phyloP scores from a whole-genome alignment of 2,797 vertebrate species.

The Gymnocypris eckloni region DNA sequence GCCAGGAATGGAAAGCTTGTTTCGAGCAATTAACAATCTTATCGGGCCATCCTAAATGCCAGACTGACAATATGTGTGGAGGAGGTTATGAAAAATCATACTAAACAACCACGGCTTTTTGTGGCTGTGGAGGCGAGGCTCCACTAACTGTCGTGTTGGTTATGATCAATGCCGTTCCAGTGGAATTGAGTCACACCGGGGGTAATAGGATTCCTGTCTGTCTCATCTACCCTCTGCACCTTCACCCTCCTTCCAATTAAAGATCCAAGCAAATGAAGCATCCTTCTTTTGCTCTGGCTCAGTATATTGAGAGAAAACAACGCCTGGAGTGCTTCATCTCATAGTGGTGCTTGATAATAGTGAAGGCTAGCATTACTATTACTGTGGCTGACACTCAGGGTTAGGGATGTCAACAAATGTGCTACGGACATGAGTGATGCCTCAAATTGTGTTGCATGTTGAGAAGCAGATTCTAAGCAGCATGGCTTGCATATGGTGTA shows the following conservation, averaged over 20 bases:
- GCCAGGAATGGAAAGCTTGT: constrained; percentile 20
- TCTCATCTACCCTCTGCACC: constrained; percentile 49
- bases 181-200: constrained; percentile 40
- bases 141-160: constrained; percentile 35
- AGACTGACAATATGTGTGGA: constrained; percentile 29
- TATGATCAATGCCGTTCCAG: constrained; percentile 46
- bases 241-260: constrained; percentile 52
- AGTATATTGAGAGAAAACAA: constrained; percentile 39
- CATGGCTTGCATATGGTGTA: background rate
- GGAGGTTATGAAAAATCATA: constrained; percentile 30
- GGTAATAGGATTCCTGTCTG: constrained; percentile 50
- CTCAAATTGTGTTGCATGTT: background rate
- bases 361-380: background rate
- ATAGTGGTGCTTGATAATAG: constrained; percentile 27
- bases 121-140: constrained; percentile 30
- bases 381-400: background rate
- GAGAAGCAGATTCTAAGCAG: background rate
- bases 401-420: constrained; percentile 24
- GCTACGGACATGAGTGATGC: constrained; percentile 9
- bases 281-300: constrained; percentile 8
- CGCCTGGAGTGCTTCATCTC: constrained; percentile 36
- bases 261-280: constrained; percentile 26
- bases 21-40: constrained; percentile 30
- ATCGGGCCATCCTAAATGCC: constrained; percentile 28
- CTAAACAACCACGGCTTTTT: constrained; percentile 11